phyloP scores from a whole-genome alignment of 2,888 invertebrate species.

The Eupithecia tripunctaria region DNA sequence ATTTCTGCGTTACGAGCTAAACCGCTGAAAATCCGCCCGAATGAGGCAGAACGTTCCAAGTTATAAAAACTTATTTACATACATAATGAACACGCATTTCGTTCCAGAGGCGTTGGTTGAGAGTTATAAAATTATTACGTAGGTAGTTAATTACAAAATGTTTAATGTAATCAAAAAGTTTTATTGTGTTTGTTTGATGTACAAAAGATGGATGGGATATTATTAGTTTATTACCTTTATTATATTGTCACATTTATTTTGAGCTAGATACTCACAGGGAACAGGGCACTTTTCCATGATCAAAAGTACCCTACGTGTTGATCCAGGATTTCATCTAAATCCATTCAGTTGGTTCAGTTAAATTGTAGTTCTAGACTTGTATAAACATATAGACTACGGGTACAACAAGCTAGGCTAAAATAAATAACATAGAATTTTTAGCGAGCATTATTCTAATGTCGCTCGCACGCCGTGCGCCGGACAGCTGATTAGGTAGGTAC shows the following conservation, averaged over 20 bases:
- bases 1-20: constrained; percentile 34
- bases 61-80: constrained; percentile 46
- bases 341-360: too few species aligned
- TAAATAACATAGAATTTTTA: too few species aligned
- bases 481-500: too few species aligned
- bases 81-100: constrained; percentile 43
- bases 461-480: too few species aligned
- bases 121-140: constrained; percentile 29
- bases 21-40: constrained; percentile 30
- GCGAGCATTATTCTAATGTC: too few species aligned
- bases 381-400: too few species aligned
- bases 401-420: too few species aligned
- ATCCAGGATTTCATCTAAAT: not conserved
- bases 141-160: constrained; percentile 27
- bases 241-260: not conserved
- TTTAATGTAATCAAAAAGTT: constrained; percentile 28
- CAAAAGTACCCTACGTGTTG: not conserved
- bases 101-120: constrained; percentile 29
- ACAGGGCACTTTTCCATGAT: not conserved
- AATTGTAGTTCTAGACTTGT: too few species aligned
- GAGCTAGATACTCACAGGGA: not conserved
- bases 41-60: constrained; percentile 27
- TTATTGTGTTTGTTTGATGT: constrained; percentile 1
- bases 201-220: not conserved
- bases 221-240: not conserved